These are phyloP conservation scores for Muraenolepis orangiensis DNA, from an alignment of 2,797 vertebrate species.

Conservation along the genomic window DNA sequence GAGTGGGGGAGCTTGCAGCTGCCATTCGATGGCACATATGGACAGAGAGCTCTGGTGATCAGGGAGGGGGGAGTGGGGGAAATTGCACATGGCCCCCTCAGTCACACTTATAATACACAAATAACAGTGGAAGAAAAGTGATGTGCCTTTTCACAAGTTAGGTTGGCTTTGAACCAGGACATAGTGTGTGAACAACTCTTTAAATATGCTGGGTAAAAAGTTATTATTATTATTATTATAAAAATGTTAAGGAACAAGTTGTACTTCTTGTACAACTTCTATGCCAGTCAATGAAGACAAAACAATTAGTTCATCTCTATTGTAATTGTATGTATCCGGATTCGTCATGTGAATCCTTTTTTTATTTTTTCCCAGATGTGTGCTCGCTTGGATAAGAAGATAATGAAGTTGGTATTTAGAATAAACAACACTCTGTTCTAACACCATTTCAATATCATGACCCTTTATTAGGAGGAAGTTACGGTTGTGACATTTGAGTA, in stretches of 20 bases:
- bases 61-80: constrained; percentile 27
- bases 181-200: background rate
- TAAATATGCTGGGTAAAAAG: too few species aligned
- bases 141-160: constrained; percentile 5
- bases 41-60: constrained; percentile 44
- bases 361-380: background rate
- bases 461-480: background rate
- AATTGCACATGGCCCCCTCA: constrained; percentile 57
- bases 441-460: background rate
- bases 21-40: constrained; percentile 66
- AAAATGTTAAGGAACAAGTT: background rate
- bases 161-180: background rate
- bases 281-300: too few species aligned
- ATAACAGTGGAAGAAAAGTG: constrained; percentile 27
- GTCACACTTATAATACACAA: constrained; percentile 52
- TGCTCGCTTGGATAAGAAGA: constrained; percentile 32
- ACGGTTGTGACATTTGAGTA: background rate
- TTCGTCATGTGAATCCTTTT: background rate
- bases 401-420: background rate
- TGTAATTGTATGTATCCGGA: background rate
- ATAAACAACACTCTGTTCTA: background rate
- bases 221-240: background rate
- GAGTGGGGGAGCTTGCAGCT: constrained; percentile 68
- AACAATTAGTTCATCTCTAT: background rate
- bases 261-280: too few species aligned